Conservation (phyloP, 2,113 vertebrate species). For the Elachura formosa region DNA sequence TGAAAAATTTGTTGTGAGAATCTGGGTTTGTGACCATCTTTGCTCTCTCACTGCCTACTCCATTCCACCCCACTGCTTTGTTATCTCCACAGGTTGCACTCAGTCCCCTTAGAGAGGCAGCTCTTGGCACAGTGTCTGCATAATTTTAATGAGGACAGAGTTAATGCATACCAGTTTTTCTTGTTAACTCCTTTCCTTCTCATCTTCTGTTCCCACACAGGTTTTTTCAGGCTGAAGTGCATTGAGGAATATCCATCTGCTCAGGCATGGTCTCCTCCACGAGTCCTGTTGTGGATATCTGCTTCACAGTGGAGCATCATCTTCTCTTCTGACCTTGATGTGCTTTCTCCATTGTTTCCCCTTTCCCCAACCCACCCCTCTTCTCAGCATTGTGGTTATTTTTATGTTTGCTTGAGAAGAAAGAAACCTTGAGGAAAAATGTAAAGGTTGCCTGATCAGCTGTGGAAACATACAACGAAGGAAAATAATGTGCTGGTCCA, state of each 20-base stretch:
- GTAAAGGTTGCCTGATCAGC: background rate
- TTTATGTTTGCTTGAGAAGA: background rate
- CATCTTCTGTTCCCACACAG: background rate
- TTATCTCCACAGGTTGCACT: background rate
- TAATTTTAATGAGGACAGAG: background rate
- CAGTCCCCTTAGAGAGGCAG: background rate
- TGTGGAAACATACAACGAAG: background rate
- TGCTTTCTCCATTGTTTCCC: background rate
- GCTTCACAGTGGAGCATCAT: background rate
- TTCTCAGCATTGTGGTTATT: background rate
- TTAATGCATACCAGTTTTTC: background rate
- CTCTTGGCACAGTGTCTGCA: too few species aligned
- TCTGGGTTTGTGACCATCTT: background rate
- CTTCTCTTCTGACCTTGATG: background rate
- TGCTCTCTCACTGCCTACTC: background rate
- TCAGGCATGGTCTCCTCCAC: fast-evolving
- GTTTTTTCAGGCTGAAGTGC: background rate
- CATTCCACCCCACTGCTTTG: background rate
- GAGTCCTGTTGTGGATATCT: background rate
- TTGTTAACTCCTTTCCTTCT: background rate
- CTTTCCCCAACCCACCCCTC: too few species aligned
- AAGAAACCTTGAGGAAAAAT: background rate
- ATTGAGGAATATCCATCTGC: background rate
- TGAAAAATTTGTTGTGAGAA: background rate
- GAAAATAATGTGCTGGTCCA: background rate